These are phyloP conservation scores for Drosophila watanabei DNA, from an alignment of 1,140 invertebrate species.

Conservation along the genomic window DNA sequence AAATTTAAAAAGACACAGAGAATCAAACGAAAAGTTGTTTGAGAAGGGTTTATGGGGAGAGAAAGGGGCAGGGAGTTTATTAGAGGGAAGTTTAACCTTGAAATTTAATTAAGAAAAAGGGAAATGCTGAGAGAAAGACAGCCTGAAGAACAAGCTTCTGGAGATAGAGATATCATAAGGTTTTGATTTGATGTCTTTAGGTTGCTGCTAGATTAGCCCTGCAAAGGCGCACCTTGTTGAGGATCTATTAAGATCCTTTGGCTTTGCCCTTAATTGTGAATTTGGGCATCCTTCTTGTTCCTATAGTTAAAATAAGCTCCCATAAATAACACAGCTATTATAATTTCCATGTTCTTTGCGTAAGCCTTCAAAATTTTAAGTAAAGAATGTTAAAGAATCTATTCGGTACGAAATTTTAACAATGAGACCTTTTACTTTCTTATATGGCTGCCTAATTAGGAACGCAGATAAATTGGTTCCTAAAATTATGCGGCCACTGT, in stretches of 20 bases:
- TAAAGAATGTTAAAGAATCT: not conserved
- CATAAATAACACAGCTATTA: not conserved
- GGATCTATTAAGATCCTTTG: not conserved
- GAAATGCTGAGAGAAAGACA: not conserved
- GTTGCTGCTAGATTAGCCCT: not conserved
- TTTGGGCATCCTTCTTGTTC: not conserved
- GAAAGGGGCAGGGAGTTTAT: not conserved
- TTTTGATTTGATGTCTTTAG: not conserved
- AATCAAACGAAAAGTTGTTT: not conserved
- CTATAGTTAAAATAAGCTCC: not conserved
- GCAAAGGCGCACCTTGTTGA: not conserved
- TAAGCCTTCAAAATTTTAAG: conserved; percentile 14
- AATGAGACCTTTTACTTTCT: conserved; percentile 15
- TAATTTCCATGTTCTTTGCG: not conserved
- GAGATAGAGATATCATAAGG: not conserved
- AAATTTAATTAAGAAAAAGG: not conserved
- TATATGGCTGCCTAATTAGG: conserved; percentile 12
- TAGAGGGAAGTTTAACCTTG: conserved; percentile 6
- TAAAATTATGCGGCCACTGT: not conserved
- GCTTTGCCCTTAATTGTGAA: no score
- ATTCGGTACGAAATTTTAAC: conserved; percentile 4
- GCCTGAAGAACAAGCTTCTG: not conserved
- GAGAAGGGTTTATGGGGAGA: not conserved
- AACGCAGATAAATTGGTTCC: conserved; percentile 7
- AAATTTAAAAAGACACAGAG: conserved; percentile 12